Evolutionary conservation across 2,888 invertebrate species (phyloP).

Genomic region (Stegophylla sp.): DNA sequence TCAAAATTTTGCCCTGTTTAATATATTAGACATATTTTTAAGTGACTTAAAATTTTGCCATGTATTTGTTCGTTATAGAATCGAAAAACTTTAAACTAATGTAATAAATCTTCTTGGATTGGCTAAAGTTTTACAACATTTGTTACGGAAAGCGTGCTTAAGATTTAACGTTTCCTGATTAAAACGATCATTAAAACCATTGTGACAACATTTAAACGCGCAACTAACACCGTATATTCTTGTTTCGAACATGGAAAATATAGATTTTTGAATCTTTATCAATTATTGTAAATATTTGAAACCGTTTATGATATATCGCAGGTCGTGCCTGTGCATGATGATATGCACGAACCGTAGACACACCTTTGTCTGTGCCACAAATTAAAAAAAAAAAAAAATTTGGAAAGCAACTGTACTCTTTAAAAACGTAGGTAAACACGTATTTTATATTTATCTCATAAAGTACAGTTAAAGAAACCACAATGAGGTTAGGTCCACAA

Average conservation of each 20-base stretch:
- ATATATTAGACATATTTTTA: constrained; percentile 4
- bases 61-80: not conserved
- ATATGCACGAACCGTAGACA: too few species aligned
- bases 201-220: constrained; percentile 7
- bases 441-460: too few species aligned
- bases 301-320: too few species aligned
- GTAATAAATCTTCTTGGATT: not conserved
- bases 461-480: too few species aligned
- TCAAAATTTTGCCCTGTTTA: too few species aligned
- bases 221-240: constrained; percentile 11
- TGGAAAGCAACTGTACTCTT: too few species aligned
- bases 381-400: too few species aligned
- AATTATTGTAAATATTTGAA: constrained; percentile 12
- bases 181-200: constrained; percentile 5
- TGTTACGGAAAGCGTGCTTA: not conserved
- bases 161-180: constrained; percentile 5
- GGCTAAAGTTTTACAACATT: constrained; percentile 1
- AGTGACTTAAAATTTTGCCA: not conserved
- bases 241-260: constrained; percentile 19
- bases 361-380: too few species aligned
- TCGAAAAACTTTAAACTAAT: not conserved
- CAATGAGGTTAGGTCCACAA: too few species aligned
- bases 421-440: too few species aligned
- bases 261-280: constrained; percentile 10
- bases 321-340: too few species aligned